Evolutionary conservation across 2,888 invertebrate genomes (phyloP).

Genomic region (Sympetrum striolatum): DNA sequence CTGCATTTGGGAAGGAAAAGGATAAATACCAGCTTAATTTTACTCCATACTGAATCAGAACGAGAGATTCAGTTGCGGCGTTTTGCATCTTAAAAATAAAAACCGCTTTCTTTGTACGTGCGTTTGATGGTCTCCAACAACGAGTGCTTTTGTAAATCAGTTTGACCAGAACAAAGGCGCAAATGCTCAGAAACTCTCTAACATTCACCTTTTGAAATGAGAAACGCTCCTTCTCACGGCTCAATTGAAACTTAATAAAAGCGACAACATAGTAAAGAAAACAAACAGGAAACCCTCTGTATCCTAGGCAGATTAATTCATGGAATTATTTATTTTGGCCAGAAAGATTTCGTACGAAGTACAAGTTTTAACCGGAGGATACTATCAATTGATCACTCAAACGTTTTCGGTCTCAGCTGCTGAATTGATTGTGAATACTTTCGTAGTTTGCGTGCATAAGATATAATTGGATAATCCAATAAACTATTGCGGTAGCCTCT

Average conservation of each 20-base stretch:
- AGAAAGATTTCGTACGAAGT: no score
- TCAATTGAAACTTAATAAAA: neutral
- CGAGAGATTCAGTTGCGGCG: neutral
- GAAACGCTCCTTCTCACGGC: neutral
- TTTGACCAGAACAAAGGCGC: neutral
- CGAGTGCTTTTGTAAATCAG: neutral
- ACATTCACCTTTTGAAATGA: neutral
- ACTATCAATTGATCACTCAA: no score
- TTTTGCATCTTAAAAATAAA: neutral
- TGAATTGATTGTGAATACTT: no score
- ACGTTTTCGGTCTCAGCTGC: no score
- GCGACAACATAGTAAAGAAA: neutral
- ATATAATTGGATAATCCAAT: no score
- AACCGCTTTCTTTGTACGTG: neutral
- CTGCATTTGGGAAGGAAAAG: neutral
- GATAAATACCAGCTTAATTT: neutral
- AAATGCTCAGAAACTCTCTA: neutral
- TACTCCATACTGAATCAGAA: neutral
- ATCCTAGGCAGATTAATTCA: no score
- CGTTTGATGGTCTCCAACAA: neutral
- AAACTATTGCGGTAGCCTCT: no score
- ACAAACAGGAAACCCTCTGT: no score
- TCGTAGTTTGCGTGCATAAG: no score
- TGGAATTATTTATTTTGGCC: no score
- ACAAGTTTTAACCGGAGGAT: no score